These are phyloP conservation scores for Rallus limicola DNA, from an alignment of 2,113 vertebrate genomes.

Conservation along the genomic window DNA sequence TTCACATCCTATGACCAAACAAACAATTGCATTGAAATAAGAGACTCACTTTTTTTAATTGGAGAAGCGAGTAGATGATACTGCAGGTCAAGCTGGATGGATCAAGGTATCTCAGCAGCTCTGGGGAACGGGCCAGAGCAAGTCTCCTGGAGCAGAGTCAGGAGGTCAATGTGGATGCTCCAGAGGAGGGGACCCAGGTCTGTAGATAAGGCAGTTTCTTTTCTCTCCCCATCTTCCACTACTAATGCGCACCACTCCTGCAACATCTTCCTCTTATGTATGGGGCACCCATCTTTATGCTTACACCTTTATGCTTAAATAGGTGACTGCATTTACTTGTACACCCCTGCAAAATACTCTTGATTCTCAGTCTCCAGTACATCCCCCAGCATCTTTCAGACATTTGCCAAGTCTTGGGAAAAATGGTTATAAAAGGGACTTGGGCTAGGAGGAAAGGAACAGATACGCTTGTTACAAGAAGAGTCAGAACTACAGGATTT, in stretches of 20 bases:
- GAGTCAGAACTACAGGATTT: not conserved
- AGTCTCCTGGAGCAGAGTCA: not conserved
- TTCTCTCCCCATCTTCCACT: not conserved
- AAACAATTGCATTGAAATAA: not conserved
- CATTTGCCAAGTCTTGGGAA: not conserved
- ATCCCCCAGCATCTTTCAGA: not conserved
- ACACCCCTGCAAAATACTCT: not conserved
- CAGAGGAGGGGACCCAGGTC: not conserved
- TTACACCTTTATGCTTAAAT: not conserved
- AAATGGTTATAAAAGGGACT: not conserved
- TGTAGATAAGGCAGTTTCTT: not conserved
- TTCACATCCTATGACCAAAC: slow-evolving; percentile 12
- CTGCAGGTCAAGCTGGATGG: slow-evolving; percentile 42
- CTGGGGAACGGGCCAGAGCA: not conserved
- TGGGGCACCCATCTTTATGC: not conserved
- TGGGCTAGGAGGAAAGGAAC: not conserved
- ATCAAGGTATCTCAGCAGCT: not conserved
- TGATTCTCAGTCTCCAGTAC: not conserved
- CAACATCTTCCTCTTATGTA: fast-evolving
- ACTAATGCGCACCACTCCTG: not conserved
- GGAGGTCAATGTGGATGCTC: not conserved
- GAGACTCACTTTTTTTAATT: slow-evolving; percentile 33
- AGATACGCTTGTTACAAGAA: not conserved
- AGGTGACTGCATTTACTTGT: not conserved
- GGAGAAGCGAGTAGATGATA: slow-evolving; percentile 20